Conservation (phyloP, 2,797 vertebrate species). For the Poecilia wingei region DNA sequence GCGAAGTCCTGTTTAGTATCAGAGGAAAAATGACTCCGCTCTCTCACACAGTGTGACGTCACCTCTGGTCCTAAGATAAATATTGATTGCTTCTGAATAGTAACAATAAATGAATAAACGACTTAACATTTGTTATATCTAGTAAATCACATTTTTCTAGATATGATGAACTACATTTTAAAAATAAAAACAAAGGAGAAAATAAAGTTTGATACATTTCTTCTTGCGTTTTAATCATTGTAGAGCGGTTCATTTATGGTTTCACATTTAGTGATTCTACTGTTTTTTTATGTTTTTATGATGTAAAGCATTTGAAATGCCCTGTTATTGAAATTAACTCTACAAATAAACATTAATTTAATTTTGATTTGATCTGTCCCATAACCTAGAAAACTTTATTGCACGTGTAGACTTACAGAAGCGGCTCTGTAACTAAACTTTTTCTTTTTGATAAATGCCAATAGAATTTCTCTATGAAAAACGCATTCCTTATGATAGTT, state of each 20-base stretch:
- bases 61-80: neutral
- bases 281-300: no score
- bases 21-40: neutral
- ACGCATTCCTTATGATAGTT: neutral
- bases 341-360: no score
- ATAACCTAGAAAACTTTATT: neutral
- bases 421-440: neutral
- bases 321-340: no score
- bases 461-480: neutral
- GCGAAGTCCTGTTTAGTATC: neutral
- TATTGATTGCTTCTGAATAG: neutral
- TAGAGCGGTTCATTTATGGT: no score
- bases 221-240: neutral
- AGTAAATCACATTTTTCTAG: neutral
- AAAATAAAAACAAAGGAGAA: neutral
- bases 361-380: neutral
- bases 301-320: no score
- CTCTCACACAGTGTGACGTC: neutral
- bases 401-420: neutral
- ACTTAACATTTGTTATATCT: neutral
- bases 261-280: no score
- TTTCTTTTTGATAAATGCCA: neutral
- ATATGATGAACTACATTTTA: neutral
- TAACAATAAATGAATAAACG: neutral
- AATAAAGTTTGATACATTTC: neutral